phyloP scores from a whole-genome alignment of 2,797 vertebrate species.

The Acestrorhynchus altus region DNA sequence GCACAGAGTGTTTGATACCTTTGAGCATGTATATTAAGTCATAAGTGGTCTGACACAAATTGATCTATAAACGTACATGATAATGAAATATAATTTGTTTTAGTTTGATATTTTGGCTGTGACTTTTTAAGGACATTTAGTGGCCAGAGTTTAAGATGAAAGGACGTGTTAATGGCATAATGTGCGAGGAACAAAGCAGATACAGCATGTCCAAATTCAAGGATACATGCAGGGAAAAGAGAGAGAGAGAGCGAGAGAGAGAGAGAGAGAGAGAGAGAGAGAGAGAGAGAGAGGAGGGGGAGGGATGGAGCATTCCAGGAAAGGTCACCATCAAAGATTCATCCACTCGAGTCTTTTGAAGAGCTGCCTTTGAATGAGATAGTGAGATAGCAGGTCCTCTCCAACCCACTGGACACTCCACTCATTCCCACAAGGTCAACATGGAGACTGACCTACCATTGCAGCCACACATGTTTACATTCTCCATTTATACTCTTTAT shows the following conservation, averaged over 20 bases:
- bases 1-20: no score
- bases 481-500: slow-evolving; percentile 13
- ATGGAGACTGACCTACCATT: slow-evolving; percentile 18
- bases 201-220: slow-evolving; percentile 57
- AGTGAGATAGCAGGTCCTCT: slow-evolving; percentile 51
- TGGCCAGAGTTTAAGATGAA: not conserved
- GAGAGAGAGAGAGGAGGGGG: slow-evolving; percentile 37
- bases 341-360: slow-evolving; percentile 72
- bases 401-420: slow-evolving; percentile 61
- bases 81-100: not conserved
- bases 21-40: no score
- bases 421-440: slow-evolving; percentile 68
- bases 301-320: slow-evolving; percentile 46
- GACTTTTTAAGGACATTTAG: not conserved
- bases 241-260: slow-evolving; percentile 29
- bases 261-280: slow-evolving; percentile 41
- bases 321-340: slow-evolving; percentile 73
- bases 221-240: slow-evolving; percentile 60
- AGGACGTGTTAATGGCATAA: not conserved
- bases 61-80: not conserved
- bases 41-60: no score
- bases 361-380: slow-evolving; percentile 67
- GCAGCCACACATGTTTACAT: not conserved
- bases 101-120: not conserved
- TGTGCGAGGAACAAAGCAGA: not conserved